Evolutionary conservation across 2,888 invertebrate genomes (phyloP).

Genomic region (Pollenia amentaria): DNA sequence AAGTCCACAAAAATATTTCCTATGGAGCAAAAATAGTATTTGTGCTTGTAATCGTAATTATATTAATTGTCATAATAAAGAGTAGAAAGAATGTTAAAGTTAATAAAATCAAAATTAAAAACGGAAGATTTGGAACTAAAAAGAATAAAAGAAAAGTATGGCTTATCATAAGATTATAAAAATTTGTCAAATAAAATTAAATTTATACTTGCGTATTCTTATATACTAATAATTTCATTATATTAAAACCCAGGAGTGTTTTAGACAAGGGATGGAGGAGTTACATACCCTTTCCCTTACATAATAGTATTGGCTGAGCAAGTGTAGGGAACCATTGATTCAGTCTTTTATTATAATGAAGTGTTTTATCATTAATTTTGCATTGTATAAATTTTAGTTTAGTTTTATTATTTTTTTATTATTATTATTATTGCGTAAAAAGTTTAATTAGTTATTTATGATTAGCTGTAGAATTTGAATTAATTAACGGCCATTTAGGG

Average conservation of each 20-base stretch:
- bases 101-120: background rate
- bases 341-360: no score
- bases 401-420: no score
- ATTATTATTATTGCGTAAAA: no score
- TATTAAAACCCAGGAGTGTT: background rate
- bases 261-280: background rate
- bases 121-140: background rate
- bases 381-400: no score
- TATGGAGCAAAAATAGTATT: slow-evolving; percentile 19
- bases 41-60: slow-evolving; percentile 16
- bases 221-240: background rate
- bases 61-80: slow-evolving; percentile 4
- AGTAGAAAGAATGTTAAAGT: background rate
- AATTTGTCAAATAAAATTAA: background rate
- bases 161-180: background rate
- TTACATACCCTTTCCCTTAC: background rate
- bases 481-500: no score
- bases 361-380: no score
- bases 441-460: no score
- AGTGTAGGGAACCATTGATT: no score
- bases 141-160: background rate
- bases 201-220: background rate
- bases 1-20: slow-evolving; percentile 45
- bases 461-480: no score
- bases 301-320: no score